These are phyloP conservation scores for Xenus cinereus DNA, from an alignment of 2,113 vertebrate genomes.

Conservation along the genomic window DNA sequence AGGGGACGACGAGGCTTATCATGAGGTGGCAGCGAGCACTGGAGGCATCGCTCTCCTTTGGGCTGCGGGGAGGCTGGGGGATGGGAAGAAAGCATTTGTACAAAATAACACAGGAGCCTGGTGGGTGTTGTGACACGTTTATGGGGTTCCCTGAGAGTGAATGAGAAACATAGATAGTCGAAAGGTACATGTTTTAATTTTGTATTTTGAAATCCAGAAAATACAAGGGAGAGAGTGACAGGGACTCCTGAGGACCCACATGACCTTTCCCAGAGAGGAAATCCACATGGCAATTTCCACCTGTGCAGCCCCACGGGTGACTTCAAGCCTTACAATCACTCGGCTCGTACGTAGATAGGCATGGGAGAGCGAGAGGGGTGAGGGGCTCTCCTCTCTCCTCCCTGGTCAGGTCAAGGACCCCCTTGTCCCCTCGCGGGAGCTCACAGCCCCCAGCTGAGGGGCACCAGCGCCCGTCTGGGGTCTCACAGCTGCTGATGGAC, in stretches of 20 bases:
- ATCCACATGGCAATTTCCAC: neutral
- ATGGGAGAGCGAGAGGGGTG: neutral
- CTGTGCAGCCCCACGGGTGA: neutral
- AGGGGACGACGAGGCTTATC: fast-evolving
- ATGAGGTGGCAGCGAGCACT: fast-evolving
- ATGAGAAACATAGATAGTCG: neutral
- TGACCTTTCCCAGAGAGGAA: neutral
- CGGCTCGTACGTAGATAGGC: too few species aligned
- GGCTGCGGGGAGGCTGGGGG: fast-evolving
- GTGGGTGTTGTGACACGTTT: neutral
- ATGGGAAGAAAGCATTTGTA: neutral
- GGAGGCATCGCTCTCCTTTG: neutral
- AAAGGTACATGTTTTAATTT: neutral
- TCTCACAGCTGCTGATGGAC: fast-evolving
- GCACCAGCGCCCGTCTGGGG: fast-evolving
- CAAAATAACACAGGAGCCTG: neutral
- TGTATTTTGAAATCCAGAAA: neutral
- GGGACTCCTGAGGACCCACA: neutral
- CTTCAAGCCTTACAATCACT: neutral
- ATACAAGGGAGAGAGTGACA: neutral
- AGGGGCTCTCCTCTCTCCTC: neutral
- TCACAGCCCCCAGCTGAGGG: neutral
- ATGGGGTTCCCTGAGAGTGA: neutral
- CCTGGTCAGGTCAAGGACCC: neutral
- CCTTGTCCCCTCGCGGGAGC: too few species aligned